Evolutionary conservation across 2,113 vertebrate species (phyloP).

Genomic region (Oryzias woworae): DNA sequence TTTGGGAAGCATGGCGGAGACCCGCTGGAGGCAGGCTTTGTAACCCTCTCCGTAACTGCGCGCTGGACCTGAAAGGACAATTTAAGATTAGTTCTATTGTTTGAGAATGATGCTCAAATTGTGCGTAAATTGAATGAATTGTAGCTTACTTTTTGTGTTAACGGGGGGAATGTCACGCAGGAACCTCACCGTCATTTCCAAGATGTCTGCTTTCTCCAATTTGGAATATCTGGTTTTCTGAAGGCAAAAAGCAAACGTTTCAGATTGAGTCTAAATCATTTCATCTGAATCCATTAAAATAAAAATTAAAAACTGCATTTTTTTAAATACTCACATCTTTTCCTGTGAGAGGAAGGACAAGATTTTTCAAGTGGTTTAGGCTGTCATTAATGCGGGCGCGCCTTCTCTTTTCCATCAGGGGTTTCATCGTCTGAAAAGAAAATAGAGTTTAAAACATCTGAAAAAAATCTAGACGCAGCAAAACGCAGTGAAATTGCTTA

Average conservation of each 20-base stretch:
- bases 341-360: slow-evolving; percentile 85
- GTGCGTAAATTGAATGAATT: too few species aligned
- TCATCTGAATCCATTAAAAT: neutral
- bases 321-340: slow-evolving; percentile 80
- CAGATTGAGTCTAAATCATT: slow-evolving; percentile 4
- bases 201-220: slow-evolving; percentile 90
- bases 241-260: neutral
- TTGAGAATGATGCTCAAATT: neutral
- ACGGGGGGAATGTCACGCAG: slow-evolving; percentile 78
- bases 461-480: neutral
- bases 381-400: slow-evolving; percentile 87
- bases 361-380: slow-evolving; percentile 81
- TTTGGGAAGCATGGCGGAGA: slow-evolving; percentile 76
- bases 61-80: slow-evolving; percentile 45
- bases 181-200: slow-evolving; percentile 91
- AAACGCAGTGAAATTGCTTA: slow-evolving; percentile 43
- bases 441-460: neutral
- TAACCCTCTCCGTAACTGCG: slow-evolving; percentile 83
- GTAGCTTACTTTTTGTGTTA: slow-evolving; percentile 73
- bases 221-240: slow-evolving; percentile 83
- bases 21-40: slow-evolving; percentile 80
- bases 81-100: slow-evolving; percentile 18
- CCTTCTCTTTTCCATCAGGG: slow-evolving; percentile 83
- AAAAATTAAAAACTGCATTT: neutral
- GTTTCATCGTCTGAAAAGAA: slow-evolving; percentile 83